Evolutionary conservation across 2,888 invertebrate species (phyloP).

Genomic region (Parascotia fuliginaria): DNA sequence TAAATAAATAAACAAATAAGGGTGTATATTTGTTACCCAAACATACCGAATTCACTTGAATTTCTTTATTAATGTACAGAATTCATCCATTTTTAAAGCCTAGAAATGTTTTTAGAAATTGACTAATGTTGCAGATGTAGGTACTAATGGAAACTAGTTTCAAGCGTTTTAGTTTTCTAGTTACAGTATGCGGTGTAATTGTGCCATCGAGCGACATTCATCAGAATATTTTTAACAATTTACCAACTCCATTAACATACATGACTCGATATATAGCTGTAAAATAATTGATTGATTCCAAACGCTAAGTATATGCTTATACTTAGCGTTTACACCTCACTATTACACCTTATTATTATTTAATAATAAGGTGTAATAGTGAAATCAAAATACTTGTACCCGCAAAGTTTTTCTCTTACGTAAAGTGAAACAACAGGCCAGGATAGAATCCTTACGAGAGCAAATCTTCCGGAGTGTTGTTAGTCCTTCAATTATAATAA

Average conservation of each 20-base stretch:
- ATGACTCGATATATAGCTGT: slow-evolving; percentile 29
- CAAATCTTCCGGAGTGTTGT: slow-evolving; percentile 31
- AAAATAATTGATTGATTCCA: slow-evolving; percentile 39
- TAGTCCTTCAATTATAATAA: slow-evolving; percentile 60
- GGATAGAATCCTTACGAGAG: slow-evolving; percentile 42
- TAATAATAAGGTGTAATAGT: slow-evolving; percentile 25
- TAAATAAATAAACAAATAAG: too few relatives aligned
- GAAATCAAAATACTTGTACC: slow-evolving; percentile 13
- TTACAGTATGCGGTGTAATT: not conserved
- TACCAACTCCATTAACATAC: slow-evolving; percentile 26
- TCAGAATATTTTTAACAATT: slow-evolving; percentile 7
- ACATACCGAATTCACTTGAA: not conserved
- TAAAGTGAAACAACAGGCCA: slow-evolving; percentile 36
- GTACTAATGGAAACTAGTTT: not conserved
- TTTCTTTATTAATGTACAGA: not conserved
- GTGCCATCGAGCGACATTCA: not conserved
- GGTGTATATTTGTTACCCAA: not conserved
- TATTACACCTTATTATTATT: too few relatives aligned
- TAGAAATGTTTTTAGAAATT: too few relatives aligned
- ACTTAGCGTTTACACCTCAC: too few relatives aligned
- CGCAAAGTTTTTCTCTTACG: slow-evolving; percentile 14
- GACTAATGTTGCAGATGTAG: too few relatives aligned
- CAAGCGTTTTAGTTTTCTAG: not conserved
- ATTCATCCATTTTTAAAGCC: not conserved
- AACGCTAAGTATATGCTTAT: slow-evolving; percentile 21